Conservation (phyloP, 2,797 vertebrate genomes). For the Gambelia wislizenii region DNA sequence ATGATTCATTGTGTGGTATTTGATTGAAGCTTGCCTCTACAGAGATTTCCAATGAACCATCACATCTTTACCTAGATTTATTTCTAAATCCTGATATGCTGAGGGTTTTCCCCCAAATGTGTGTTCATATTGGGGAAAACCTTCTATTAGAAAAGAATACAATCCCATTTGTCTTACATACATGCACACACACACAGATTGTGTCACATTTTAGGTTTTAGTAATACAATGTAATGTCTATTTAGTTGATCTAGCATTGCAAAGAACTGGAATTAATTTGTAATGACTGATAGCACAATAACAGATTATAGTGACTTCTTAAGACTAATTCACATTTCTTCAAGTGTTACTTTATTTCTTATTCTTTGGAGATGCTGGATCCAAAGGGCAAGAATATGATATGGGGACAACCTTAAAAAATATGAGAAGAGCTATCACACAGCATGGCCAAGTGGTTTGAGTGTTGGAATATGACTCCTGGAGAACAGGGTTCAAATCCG, state of each 20-base stretch:
- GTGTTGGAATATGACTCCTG: too few species aligned
- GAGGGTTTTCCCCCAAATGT: neutral
- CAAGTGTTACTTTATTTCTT: neutral
- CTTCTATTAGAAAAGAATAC: neutral
- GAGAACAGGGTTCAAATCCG: too few species aligned
- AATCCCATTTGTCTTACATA: neutral
- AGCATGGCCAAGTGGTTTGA: too few species aligned
- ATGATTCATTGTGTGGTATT: conserved; percentile 46
- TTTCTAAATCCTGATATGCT: conserved; percentile 15
- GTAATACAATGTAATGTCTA: neutral
- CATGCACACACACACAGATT: neutral
- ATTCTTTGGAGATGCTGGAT: neutral
- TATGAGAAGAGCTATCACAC: too few species aligned
- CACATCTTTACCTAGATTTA: conserved; percentile 26
- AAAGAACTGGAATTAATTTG: neutral
- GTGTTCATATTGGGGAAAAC: neutral
- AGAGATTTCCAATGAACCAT: conserved; percentile 32
- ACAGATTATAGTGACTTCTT: neutral
- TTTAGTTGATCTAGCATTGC: neutral
- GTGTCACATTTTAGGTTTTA: neutral
- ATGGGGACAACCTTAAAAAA: too few species aligned
- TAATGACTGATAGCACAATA: neutral
- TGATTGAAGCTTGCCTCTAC: conserved; percentile 30
- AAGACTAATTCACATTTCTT: neutral
- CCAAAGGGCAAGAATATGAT: neutral